These are phyloP conservation scores for Rhopilema esculentum DNA, from an alignment of 30 jellyfish, hydroid and myxozoan species.

Conservation along the genomic window DNA sequence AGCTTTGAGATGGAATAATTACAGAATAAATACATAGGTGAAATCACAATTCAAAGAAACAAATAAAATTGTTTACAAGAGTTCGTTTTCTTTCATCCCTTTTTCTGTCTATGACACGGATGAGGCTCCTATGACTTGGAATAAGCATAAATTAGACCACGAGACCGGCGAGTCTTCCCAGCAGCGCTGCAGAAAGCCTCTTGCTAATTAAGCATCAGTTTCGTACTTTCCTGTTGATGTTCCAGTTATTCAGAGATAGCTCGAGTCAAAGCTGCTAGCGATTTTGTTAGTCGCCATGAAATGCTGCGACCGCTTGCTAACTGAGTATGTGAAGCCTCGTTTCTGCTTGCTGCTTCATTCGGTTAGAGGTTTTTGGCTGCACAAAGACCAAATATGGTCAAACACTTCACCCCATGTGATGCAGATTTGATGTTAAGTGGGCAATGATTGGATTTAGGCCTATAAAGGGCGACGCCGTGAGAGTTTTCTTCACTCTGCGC, in stretches of 20 bases:
- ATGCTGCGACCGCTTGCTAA: not conserved
- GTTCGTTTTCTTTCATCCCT: too few relatives aligned
- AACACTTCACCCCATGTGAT: not conserved
- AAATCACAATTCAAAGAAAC: too few relatives aligned
- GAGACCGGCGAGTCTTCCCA: too few relatives aligned
- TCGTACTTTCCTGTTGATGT: too few relatives aligned
- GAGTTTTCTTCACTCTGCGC: constrained; percentile 14
- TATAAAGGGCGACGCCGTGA: not conserved
- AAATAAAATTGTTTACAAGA: too few relatives aligned
- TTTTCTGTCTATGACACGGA: too few relatives aligned
- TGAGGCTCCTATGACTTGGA: too few relatives aligned
- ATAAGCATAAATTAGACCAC: too few relatives aligned
- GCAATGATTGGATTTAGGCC: constrained; percentile 10
- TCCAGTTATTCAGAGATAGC: not conserved
- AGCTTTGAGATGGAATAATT: too few relatives aligned
- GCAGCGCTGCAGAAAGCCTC: too few relatives aligned
- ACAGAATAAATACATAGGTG: too few relatives aligned
- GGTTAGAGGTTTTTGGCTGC: not conserved
- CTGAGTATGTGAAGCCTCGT: not conserved
- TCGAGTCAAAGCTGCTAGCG: not conserved
- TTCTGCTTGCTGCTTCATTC: not conserved
- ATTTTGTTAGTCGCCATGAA: not conserved
- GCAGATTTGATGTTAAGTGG: constrained; percentile 2
- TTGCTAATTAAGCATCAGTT: too few relatives aligned
- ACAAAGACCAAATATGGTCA: constrained; percentile 2